Base-by-base conservation (phyloP, 2,888 invertebrate genomes). In the Peribatodes rhomboidaria region DNA sequence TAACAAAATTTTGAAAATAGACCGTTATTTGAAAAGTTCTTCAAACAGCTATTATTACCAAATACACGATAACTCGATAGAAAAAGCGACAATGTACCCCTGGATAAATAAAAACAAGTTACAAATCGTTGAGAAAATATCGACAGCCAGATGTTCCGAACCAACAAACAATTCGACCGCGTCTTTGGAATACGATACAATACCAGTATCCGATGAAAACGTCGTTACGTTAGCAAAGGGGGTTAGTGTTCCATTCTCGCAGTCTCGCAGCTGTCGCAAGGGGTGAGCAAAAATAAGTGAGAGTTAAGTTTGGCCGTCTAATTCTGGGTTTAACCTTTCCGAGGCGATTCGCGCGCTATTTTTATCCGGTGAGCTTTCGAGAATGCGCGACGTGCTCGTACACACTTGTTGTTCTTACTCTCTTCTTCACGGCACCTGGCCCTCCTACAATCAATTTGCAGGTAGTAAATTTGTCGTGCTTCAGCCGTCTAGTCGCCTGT, bases 271-370 rank as follows among this genome's bases (percentile, higher is more conserved):
- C 57, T 66, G 61, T 58, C 47, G 20, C 52, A 2, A 50, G 62
- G 72, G 81, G 76, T 77, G 74, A 79, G 71, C 84, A 79, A 88
- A 89, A 90, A 90, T 90, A 91, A 91, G 88, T 85, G 74, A 66
- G 75, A 78, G 88, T 90, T 90, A 91, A 91, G 89, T 90, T 90
- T 89, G 87, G 88, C 83, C 67, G 71, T 86, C 90, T 90, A 89
- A 89, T 85, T 91, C 81, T 79, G 88, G 82, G 80, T 72, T 83
- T 86, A 89, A 90, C 91, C 91, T 91, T 91, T 91, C 75, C 81
- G 87, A 85, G 84, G 86, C 81, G 79, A 82, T 81, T 80, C 78
- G 83, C 78, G 72, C 65, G 69, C 82, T 91, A 91, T 87, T 84
- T 83, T 85, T 89, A 89, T 59, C 75, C 73, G 73, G 65, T 68